Base-by-base conservation (phyloP, 2,113 vertebrate species). In the Scortum barcoo region DNA sequence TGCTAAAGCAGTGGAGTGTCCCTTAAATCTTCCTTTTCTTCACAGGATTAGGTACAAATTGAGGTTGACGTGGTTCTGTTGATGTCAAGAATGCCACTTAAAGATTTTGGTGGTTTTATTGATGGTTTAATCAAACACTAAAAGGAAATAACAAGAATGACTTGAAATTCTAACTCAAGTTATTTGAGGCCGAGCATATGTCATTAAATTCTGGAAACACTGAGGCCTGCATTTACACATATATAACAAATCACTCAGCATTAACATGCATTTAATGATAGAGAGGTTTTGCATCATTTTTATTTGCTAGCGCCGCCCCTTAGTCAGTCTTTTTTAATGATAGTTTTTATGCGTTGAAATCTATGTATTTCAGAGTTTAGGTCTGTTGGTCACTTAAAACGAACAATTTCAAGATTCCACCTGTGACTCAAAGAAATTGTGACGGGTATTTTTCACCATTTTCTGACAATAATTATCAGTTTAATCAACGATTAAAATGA, bases 1-100 rank as follows among this genome's bases (percentile, higher is more conserved):
- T 19, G 17, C n/a, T 57, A 46, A 56, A 72, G 30, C 40, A 57
- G n/a, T 33, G 30, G n/a, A 36, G 58, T 71, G 6, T 2, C 44
- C 36, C 54, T 78, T 72, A 40, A 65, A 58, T 51, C 56, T 63
- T 28, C 57, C 57, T 33, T 20, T 65, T 63, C 20, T 30, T 76
- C 51, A 58, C 44, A 60, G 19, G 11, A 22, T 66, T 14, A 12
- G n/a, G n/a, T 46, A 4, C 5, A 72, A 20, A 44, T 42, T 36
- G 10, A 12, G 22, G 30, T 40, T 38, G 4, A 81, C 56, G 16
- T 40, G 42, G 8, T 54, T 17, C 16, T 17, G 40, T 17, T 38
- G 50, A 38, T 38, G 12, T 65, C 14, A 65, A 40, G 28, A 33
- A n/a, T 10, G 12, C 22, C 22, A 24, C 22, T 24, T 65, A 22